These are phyloP conservation scores for Pristis pectinata DNA, from an alignment of 2,797 vertebrate species.

Conservation along the genomic window DNA sequence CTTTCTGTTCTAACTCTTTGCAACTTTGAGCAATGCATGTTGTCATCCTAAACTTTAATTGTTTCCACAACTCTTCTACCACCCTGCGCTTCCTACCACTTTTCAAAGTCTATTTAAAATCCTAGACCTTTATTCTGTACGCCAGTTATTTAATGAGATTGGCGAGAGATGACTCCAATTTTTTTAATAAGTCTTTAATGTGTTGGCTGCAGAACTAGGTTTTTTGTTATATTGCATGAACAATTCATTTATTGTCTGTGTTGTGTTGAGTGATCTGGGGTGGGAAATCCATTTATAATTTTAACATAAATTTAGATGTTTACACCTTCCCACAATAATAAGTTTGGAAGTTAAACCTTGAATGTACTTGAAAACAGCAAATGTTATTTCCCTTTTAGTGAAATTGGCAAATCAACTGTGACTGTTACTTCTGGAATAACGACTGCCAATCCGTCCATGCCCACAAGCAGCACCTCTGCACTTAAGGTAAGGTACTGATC, in stretches of 20 bases:
- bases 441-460: slow-evolving; percentile 56
- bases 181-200: neutral
- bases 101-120: neutral
- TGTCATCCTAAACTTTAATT: neutral
- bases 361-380: neutral
- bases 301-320: neutral
- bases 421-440: slow-evolving; percentile 53
- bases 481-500: slow-evolving; percentile 44
- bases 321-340: neutral
- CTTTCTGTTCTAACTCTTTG: neutral
- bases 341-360: neutral
- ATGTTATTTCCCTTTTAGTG: slow-evolving; percentile 41
- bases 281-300: neutral
- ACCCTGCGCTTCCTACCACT: neutral
- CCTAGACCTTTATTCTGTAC: neutral
- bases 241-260: neutral
- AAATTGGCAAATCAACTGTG: slow-evolving; percentile 49
- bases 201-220: neutral
- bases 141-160: neutral
- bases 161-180: neutral
- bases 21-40: neutral
- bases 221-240: neutral
- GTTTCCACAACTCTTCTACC: neutral
- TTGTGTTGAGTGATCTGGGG: neutral
- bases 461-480: slow-evolving; percentile 52